phyloP scores from a whole-genome alignment of 2,113 vertebrate genomes.

The Ceyx cyanopectus region DNA sequence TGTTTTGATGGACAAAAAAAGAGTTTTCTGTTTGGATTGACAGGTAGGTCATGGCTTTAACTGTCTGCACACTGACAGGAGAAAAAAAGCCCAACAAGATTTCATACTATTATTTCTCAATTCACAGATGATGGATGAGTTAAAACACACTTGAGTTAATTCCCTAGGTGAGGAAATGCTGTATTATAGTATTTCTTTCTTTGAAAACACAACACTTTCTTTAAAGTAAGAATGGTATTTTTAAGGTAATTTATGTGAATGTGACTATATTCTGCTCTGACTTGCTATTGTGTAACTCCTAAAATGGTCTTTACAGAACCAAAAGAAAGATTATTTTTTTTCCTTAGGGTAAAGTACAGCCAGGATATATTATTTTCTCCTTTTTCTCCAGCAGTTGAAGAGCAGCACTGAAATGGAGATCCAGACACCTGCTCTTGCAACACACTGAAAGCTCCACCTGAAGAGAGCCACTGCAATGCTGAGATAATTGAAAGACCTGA shows the following conservation, averaged over 20 bases:
- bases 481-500: constrained; percentile 32
- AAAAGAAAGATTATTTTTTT: neutral
- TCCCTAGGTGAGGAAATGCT: neutral
- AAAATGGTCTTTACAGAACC: neutral
- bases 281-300: constrained; percentile 19
- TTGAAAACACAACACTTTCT: neutral
- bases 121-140: neutral
- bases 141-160: constrained; percentile 19
- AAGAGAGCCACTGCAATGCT: neutral
- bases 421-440: neutral
- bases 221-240: constrained; percentile 22
- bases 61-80: neutral
- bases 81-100: neutral
- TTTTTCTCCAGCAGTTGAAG: neutral
- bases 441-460: neutral
- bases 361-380: neutral
- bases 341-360: neutral
- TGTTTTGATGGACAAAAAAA: constrained; percentile 27
- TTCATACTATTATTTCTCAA: neutral
- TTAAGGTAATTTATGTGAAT: constrained; percentile 11
- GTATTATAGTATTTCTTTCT: neutral
- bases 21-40: constrained; percentile 23
- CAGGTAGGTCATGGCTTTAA: constrained; percentile 32
- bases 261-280: neutral
- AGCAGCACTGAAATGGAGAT: neutral